Percentiles rank a stretch among this genome's conserved stretches.
phyloP scores from a whole-genome alignment of 2,113 vertebrate genomes.

The Laticauda colubrina region DNA sequence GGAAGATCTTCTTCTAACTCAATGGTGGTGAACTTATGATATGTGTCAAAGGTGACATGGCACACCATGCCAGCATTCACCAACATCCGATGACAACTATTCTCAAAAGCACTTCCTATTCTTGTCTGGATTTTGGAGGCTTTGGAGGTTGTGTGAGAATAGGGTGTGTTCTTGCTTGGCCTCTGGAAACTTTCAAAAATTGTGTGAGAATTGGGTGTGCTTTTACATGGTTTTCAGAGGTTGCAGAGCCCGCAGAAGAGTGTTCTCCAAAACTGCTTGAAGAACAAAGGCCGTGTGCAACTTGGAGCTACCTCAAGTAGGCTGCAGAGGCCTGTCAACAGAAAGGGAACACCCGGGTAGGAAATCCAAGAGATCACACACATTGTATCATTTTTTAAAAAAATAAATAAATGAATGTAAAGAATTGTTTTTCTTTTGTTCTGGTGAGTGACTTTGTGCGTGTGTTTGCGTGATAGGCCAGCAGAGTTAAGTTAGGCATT shows the following conservation, averaged over 20 bases:
- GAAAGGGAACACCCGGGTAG: background rate
- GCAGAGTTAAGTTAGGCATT: background rate
- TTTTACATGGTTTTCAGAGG: background rate
- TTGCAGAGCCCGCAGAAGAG: background rate
- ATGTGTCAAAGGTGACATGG: too few species aligned
- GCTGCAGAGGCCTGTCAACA: background rate
- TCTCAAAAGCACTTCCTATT: too few species aligned
- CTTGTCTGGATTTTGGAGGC: too few species aligned
- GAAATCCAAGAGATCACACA: background rate
- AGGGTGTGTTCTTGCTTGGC: too few species aligned
- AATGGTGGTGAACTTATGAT: too few species aligned
- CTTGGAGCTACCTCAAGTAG: background rate
- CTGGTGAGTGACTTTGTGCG: background rate
- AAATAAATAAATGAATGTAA: background rate
- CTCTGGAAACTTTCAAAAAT: background rate
- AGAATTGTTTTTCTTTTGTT: background rate
- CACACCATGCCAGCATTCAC: too few species aligned
- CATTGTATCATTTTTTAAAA: background rate
- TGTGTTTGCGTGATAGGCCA: background rate
- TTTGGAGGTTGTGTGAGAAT: too few species aligned
- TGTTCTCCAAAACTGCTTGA: background rate
- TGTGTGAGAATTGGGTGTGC: background rate
- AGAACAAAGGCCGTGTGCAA: background rate
- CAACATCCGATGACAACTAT: too few species aligned
- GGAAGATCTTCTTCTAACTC: background rate